Evolutionary conservation across 2,797 vertebrate species (phyloP), one percentile per base, ranked within the genome.

Genomic region (Erithacus rubecula): DNA sequence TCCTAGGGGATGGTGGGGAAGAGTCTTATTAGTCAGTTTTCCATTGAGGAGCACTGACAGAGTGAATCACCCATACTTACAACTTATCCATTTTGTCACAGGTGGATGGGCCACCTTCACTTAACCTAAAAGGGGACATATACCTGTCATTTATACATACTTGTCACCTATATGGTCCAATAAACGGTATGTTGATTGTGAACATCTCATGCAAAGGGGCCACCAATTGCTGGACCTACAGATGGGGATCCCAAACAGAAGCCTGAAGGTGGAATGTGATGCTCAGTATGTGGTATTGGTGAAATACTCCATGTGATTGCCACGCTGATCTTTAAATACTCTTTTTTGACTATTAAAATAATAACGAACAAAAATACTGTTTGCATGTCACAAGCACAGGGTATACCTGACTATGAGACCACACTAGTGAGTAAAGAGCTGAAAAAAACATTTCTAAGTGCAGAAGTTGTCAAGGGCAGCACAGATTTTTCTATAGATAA

Each of bases 401-500:
- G 10, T 62, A 49, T 70, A 55, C 10, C 9, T 11, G 11, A 80
- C 55, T 56, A 27, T 3, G 5, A 89, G 37, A 70, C 21, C 5
- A 8, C 6, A 22, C 21, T 10, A 63, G 20, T 37, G 72, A 86
- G 53, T n/a, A 64, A 77, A 75, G 47, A 80, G 41, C 79, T 76
- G 37, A 34, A 64, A 89, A 37, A 94, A 77, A 17, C 12, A 71
- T 90, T 92, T 88, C 56, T 62, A 72, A 85, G 46, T 26, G 32
- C 30, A 90, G n/a, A 84, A 85, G 80, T 75, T 90, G 62, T 90
- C 78, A 78, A 92, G 86, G 83, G 32, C 65, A 87, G 39, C 14
- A 67, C 30, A 58, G 71, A 65, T 47, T 59, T 86, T 74, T 94
- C 78, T 63, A 69, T 5, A 81, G 80, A 83, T 77, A 80, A 86